phyloP scores from a whole-genome alignment of 53 echinoderm and acorn worm species.

The Pentamera pediparva region DNA sequence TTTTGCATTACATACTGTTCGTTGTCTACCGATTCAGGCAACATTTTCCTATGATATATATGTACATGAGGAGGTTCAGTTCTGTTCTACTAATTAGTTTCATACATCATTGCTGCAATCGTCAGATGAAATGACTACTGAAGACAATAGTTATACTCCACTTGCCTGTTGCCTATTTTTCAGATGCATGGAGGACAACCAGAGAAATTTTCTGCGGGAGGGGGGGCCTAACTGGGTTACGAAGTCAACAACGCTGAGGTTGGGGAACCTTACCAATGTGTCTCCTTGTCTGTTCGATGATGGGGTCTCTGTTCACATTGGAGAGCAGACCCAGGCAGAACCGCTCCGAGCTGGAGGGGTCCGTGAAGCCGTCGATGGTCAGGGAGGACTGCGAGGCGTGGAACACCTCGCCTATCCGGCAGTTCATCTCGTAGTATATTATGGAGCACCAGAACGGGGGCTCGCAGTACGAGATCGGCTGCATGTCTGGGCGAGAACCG shows the following conservation, averaged over 20 bases:
- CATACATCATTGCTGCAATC: no score
- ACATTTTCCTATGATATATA: no score
- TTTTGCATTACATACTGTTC: no score
- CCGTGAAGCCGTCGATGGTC: constrained; percentile 89
- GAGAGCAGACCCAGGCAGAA: constrained; percentile 94
- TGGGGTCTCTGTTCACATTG: constrained; percentile 80
- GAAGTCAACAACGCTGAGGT: no score
- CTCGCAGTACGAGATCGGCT: constrained; percentile 91
- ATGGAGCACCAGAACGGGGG: constrained; percentile 97
- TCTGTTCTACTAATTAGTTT: no score
- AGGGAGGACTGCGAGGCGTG: constrained; percentile 83
- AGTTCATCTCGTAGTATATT: constrained; percentile 96
- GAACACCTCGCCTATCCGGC: constrained; percentile 81
- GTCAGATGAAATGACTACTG: no score
- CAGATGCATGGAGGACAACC: not conserved
- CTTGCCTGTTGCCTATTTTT: no score
- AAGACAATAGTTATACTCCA: no score
- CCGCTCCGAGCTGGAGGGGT: constrained; percentile 88
- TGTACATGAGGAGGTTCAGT: no score
- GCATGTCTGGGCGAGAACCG: constrained; percentile 55
- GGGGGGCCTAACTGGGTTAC: no score
- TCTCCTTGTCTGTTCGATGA: constrained; percentile 83
- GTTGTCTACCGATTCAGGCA: no score
- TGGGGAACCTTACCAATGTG: constrained; percentile 95
- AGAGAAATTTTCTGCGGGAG: no score